Evolutionary conservation across 2,113 vertebrate genomes (phyloP), one percentile per base, ranked within the genome.

Genomic region (Oryzias curvinotus): DNA sequence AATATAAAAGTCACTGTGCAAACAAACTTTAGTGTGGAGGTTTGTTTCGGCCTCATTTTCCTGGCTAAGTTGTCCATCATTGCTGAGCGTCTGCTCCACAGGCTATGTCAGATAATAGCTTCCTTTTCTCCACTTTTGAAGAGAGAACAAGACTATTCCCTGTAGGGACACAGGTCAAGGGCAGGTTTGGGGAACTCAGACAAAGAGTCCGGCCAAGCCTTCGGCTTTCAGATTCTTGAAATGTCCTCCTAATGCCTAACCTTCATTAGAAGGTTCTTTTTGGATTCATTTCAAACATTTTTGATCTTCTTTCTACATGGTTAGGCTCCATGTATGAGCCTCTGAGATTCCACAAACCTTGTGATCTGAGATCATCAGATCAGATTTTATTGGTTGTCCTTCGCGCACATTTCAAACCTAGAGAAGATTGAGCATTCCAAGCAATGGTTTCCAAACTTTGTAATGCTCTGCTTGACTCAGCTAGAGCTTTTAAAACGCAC

Each of bases 141-240:
- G 77, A 89, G 89, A 89, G 88, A 91, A 91, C 81, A 86, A 87
- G 82, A 79, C 75, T 88, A 91, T 90, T 91, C 88, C 91, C 90
- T 66, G 30, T 36, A 70, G 89, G 60, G 88, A 85, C 77, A 5
- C 70, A 83, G 90, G 91, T 93, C 91, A 91, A 91, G 90, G 90
- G 85, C 87, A 84, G 88, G 90, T 85, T 90, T 87, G 73, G 58
- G 60, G 66, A 84, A 88, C 83, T 85, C 80, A 65, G 85, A 85
- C 87, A 91, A 83, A 71, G 64, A 66, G 72, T 76, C 73, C 77
- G 60, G 78, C 89, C 81, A 87, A 85, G 86, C 88, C 87, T 86
- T 88, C 84, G 81, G 80, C 80, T 88, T 77, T 66, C 7, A 71
- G 83, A 90, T 81, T 66, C 79, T 75, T 79, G 71, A 83, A 80